These are phyloP conservation scores for Eurytoma californica DNA, from an alignment of 2,888 invertebrate species.

Conservation along the genomic window DNA sequence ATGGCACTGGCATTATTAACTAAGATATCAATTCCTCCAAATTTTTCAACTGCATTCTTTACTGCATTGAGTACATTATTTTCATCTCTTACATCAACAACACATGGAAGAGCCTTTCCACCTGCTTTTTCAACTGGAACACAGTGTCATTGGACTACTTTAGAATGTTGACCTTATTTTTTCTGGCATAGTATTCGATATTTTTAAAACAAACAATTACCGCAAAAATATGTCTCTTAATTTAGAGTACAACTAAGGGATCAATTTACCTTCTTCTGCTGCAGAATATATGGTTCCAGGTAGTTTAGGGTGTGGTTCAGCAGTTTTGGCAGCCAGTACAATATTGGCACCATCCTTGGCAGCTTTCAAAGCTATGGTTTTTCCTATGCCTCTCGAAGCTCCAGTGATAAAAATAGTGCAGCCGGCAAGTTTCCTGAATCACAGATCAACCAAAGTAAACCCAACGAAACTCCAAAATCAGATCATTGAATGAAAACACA, in stretches of 20 bases:
- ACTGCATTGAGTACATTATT: slow-evolving; percentile 83
- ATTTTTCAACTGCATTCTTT: slow-evolving; percentile 85
- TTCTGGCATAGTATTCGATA: too few relatives aligned
- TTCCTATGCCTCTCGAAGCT: slow-evolving; percentile 96
- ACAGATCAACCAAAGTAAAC: too few relatives aligned
- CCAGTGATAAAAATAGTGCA: slow-evolving; percentile 96
- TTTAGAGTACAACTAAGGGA: neutral
- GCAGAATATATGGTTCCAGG: slow-evolving; percentile 95
- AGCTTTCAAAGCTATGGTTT: slow-evolving; percentile 94
- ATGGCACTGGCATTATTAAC: slow-evolving; percentile 98
- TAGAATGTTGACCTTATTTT: neutral
- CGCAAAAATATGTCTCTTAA: neutral
- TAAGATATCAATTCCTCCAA: slow-evolving; percentile 96
- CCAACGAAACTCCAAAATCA: neutral
- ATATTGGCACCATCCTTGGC: slow-evolving; percentile 95
- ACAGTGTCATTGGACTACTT: slow-evolving; percentile 32
- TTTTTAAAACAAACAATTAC: neutral
- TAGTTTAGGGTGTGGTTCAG: slow-evolving; percentile 91
- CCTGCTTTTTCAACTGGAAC: slow-evolving; percentile 88
- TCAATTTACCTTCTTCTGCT: slow-evolving; percentile 86
- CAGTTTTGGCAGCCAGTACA: slow-evolving; percentile 94
- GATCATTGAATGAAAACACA: neutral
- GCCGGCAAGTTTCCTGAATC: slow-evolving; percentile 84
- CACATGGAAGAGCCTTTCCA: slow-evolving; percentile 89
- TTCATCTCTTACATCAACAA: slow-evolving; percentile 93